phyloP scores from a whole-genome alignment of 2,888 invertebrate genomes.

The Laspeyria flexula region DNA sequence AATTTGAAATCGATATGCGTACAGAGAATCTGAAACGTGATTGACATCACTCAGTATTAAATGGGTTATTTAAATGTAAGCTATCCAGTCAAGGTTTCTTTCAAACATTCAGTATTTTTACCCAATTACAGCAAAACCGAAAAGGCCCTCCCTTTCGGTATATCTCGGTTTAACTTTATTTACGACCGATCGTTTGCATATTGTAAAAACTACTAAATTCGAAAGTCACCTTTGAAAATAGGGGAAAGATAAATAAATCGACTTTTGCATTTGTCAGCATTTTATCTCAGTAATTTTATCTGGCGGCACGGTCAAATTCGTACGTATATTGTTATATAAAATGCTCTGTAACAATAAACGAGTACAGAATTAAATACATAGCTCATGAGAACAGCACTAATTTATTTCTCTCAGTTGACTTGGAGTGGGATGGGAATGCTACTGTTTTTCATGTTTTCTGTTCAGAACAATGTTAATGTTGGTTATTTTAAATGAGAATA shows the following conservation, averaged over 20 bases:
- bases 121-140: no score
- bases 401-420: conserved; percentile 5
- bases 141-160: no score
- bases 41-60: conserved; percentile 38
- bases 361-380: conserved; percentile 8
- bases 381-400: conserved; percentile 9
- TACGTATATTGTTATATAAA: not conserved
- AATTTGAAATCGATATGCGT: conserved; percentile 46
- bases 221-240: no score
- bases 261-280: conserved; percentile 7
- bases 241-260: not conserved
- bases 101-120: no score
- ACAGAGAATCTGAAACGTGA: conserved; percentile 38
- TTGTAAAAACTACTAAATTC: no score
- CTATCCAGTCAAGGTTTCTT: not conserved
- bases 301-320: not conserved
- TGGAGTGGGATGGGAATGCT: not conserved
- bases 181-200: no score
- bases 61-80: conserved; percentile 30
- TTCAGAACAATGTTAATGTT: no score
- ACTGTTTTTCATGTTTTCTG: no score
- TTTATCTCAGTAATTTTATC: not conserved
- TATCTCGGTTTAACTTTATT: no score
- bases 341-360: not conserved
- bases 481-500: no score